Conservation (phyloP, 1,140 invertebrate genomes). For the Nasonia longicornis region DNA sequence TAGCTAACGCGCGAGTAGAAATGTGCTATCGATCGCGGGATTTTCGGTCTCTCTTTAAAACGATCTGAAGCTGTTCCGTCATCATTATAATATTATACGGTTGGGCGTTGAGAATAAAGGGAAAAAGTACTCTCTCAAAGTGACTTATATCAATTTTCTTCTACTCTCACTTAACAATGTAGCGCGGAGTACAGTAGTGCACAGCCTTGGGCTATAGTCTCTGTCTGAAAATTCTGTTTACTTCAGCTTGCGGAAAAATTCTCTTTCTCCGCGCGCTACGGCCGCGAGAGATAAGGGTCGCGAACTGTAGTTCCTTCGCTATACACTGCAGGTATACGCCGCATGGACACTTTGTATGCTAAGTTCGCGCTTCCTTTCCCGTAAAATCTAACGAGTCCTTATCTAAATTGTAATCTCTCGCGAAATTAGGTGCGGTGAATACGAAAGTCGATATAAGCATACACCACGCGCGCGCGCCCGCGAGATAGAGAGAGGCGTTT, state of each 20-base stretch:
- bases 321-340: not conserved
- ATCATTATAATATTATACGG: too few species aligned
- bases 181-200: too few species aligned
- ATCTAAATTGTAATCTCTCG: constrained; percentile 39
- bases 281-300: not conserved
- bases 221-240: not conserved
- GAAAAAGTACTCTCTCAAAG: not conserved
- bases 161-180: too few species aligned
- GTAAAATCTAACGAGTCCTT: constrained; percentile 34
- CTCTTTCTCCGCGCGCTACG: not conserved
- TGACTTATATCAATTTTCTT: too few species aligned
- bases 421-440: constrained; percentile 14
- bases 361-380: constrained; percentile 10
- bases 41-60: not conserved
- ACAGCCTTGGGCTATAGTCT: too few species aligned
- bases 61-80: too few species aligned
- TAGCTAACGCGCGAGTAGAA: not conserved
- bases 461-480: too few species aligned
- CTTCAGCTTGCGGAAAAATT: not conserved
- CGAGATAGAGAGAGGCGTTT: not conserved
- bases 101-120: too few species aligned
- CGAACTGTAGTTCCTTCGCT: not conserved
- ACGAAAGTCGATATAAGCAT: not conserved
- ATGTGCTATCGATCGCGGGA: not conserved
- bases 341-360: not conserved